A percentile compares a stretch with the other conserved stretches of the same genome.
phyloP scores from a whole-genome alignment of 2,113 vertebrate genomes.

The Henicopernis longicauda region DNA sequence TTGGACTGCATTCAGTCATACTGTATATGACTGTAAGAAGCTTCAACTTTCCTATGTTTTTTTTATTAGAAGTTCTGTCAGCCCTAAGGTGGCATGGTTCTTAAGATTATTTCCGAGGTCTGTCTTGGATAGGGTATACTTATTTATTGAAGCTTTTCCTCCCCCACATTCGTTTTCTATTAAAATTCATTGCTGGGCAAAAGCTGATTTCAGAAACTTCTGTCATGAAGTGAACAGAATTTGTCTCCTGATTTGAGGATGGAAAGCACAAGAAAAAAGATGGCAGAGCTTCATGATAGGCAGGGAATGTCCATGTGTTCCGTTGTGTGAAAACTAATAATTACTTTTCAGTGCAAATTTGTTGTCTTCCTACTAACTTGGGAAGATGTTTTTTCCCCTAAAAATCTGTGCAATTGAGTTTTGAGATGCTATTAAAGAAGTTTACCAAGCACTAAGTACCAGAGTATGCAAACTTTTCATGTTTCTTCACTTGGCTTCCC shows the following conservation, averaged over 20 bases:
- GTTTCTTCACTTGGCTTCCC: not conserved
- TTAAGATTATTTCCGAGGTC: not conserved
- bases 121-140: not conserved
- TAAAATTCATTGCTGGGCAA: not conserved
- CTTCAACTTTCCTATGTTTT: not conserved
- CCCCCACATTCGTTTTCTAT: not conserved
- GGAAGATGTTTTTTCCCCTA: not conserved
- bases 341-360: not conserved
- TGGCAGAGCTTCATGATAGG: not conserved
- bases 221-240: not conserved
- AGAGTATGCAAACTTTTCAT: not conserved
- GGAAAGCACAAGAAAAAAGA: not conserved
- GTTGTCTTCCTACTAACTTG: not conserved
- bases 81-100: not conserved
- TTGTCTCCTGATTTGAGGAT: not conserved
- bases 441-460: not conserved
- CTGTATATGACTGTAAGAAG: not conserved
- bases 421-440: not conserved
- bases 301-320: not conserved
- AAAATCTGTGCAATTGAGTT: not conserved
- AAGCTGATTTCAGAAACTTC: not conserved
- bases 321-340: not conserved
- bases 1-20: not conserved
- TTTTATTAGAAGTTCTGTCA: not conserved
- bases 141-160: not conserved